These are phyloP conservation scores for Rhamnusium bicolor DNA, from an alignment of 2,888 invertebrate genomes.

Conservation along the genomic window DNA sequence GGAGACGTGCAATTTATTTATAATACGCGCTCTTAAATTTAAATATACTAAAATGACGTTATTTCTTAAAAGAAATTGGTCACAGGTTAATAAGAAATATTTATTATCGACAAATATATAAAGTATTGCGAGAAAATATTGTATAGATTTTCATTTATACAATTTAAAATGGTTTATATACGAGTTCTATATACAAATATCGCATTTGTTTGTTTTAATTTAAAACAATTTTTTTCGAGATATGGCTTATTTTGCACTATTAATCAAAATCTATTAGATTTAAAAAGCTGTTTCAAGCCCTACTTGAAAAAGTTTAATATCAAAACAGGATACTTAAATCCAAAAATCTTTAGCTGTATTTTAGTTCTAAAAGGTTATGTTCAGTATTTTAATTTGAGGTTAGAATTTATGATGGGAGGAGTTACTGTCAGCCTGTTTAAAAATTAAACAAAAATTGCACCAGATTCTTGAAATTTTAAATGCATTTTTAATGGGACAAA, in stretches of 20 bases:
- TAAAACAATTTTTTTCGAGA: slow-evolving; percentile 56
- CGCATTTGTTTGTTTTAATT: slow-evolving; percentile 58
- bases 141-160: slow-evolving; percentile 49
- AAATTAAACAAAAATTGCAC: no score
- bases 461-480: no score
- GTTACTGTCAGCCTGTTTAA: no score
- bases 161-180: slow-evolving; percentile 46
- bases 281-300: slow-evolving; percentile 52
- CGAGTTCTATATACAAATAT: slow-evolving; percentile 51
- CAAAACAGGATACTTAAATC: slow-evolving; percentile 27
- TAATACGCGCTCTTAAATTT: slow-evolving; percentile 27
- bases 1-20: slow-evolving; percentile 32
- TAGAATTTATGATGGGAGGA: no score
- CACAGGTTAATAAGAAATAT: slow-evolving; percentile 44
- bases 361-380: no score
- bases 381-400: no score
- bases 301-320: slow-evolving; percentile 47
- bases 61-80: slow-evolving; percentile 54
- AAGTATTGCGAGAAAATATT: slow-evolving; percentile 54
- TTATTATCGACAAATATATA: slow-evolving; percentile 47
- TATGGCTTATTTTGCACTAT: slow-evolving; percentile 58
- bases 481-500: no score
- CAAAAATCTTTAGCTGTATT: background rate
- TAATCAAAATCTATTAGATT: slow-evolving; percentile 51
- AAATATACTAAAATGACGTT: slow-evolving; percentile 41